Base-by-base conservation (phyloP, 2,888 invertebrate species). In the Parnassius glacialis region DNA sequence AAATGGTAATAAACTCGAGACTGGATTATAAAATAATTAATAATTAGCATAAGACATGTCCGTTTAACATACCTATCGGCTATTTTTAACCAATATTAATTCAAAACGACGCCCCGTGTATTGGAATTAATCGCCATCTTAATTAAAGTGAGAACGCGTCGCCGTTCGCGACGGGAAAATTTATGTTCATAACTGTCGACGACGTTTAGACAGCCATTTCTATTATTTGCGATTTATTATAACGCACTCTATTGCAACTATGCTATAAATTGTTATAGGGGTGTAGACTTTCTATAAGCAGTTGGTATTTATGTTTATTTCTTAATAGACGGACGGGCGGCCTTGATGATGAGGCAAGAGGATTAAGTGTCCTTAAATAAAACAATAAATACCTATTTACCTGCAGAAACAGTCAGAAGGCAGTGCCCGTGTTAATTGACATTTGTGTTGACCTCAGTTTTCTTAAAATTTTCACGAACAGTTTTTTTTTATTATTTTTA, bases 61-160 rank as follows among this genome's bases (percentile, higher is more conserved):
- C 48, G 7, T 16, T 12, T 7, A 3, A 45, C 45, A 12, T 48
- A 48, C 1, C 20, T 20, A 52, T 44, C 25, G 25, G 34, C n/a
- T 55, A 47, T 55, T 55, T 55, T 55, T 47, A 47, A 55, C 11
- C 13, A 47, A n/a, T 25, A 55, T 55, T 55, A 34, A 55, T 55
- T n/a, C 45, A 34, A 16, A 47, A 45, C 25, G 45, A n/a, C 45
- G 47, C 47, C n/a, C 55, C 47, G 47, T 47, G 25, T 47, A 47
- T 47, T 47, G 45, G 45, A 47, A 55, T 55, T 55, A 47, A 55
- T 55, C 44, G 55, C 20, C 34, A 25, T 55, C 11, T 55, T 55
- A 55, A 55, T 55, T 55, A 55, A 20, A 20, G 20, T 20, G 44
- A 47, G 34, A 16, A 11, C 45, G 20, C 44, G 54, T 13, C 55